Percentiles rank a stretch among this genome's conserved stretches.
These are phyloP conservation scores for Caenorhabditis brenneri DNA, from an alignment of 1,140 invertebrate genomes.

Conservation along the genomic window DNA sequence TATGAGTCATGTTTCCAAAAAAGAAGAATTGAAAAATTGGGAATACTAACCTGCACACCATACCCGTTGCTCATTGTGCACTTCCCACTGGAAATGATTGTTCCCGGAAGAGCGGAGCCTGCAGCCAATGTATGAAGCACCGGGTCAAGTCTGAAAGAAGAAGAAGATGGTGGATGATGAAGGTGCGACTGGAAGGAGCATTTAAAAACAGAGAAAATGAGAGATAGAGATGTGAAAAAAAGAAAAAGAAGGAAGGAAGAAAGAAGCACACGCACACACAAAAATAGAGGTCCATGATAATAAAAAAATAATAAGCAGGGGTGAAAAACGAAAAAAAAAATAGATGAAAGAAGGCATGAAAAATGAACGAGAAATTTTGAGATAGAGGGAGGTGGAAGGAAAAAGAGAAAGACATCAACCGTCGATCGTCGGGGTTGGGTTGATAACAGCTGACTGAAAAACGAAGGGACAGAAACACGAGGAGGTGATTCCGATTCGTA, in stretches of 20 bases:
- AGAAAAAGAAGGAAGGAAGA: not conserved
- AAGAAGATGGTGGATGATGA: not conserved
- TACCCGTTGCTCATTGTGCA: slow-evolving; percentile 34
- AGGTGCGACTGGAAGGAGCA: not conserved
- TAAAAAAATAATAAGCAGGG: slow-evolving; percentile 4
- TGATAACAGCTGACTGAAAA: slow-evolving; percentile 41
- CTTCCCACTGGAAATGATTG: not conserved
- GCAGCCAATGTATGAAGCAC: not conserved
- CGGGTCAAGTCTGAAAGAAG: slow-evolving; percentile 3
- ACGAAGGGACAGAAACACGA: not conserved
- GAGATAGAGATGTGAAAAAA: not conserved
- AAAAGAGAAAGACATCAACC: not conserved
- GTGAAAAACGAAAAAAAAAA: not conserved
- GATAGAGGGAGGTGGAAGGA: not conserved
- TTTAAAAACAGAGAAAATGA: not conserved
- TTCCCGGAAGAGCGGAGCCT: not conserved
- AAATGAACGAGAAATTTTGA: not conserved
- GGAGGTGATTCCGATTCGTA: not conserved
- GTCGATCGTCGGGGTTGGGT: not conserved
- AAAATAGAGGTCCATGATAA: not conserved
- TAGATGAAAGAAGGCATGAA: not conserved
- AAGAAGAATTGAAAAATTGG: not conserved
- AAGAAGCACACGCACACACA: not conserved
- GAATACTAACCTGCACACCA: slow-evolving; percentile 8
- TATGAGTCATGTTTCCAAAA: not conserved